phyloP scores from a whole-genome alignment of 2,797 vertebrate species.

The Phaenicophaeus curvirostris region DNA sequence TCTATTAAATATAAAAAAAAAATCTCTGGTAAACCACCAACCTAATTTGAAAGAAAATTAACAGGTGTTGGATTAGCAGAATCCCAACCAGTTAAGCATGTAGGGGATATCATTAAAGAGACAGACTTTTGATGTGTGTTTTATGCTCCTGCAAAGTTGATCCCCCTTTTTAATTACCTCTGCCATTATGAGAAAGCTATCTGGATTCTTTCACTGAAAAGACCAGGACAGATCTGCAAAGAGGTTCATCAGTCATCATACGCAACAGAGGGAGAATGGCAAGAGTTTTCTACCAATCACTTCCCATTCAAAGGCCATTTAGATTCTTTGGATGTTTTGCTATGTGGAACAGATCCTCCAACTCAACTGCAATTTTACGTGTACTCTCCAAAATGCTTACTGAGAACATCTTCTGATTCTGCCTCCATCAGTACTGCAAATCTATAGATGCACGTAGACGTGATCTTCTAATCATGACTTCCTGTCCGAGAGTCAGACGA shows the following conservation, averaged over 20 bases:
- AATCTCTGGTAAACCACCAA: constrained; percentile 50
- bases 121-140: neutral
- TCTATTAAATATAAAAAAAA: constrained; percentile 27
- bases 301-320: neutral
- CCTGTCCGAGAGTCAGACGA: neutral
- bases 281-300: neutral
- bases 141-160: constrained; percentile 35
- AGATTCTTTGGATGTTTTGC: neutral
- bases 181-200: constrained; percentile 9
- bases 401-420: neutral
- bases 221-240: neutral
- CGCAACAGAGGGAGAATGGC: neutral
- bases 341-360: neutral
- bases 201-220: constrained; percentile 10
- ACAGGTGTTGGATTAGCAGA: constrained; percentile 47
- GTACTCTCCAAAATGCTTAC: neutral
- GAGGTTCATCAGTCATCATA: neutral
- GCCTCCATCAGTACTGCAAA: neutral
- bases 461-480: neutral
- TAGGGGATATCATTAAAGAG: constrained; percentile 7
- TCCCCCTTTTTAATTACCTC: constrained; percentile 6
- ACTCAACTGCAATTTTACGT: neutral
- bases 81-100: neutral
- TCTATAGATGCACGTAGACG: neutral
- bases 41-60: constrained; percentile 67